phyloP scores from a whole-genome alignment of 2,113 vertebrate genomes.

The Lepisosteus osseus region DNA sequence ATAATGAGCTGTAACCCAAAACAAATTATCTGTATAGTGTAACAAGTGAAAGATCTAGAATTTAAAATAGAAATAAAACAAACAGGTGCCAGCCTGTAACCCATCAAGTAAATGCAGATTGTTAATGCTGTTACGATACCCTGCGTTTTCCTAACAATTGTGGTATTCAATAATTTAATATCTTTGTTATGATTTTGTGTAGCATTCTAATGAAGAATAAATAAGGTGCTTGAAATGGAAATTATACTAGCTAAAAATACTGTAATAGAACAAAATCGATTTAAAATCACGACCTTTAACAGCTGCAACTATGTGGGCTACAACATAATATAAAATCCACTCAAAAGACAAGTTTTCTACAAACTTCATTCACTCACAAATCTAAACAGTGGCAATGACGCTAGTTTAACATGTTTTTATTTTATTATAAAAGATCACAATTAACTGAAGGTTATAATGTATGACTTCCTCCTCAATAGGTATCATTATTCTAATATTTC shows the following conservation, averaged over 20 bases:
- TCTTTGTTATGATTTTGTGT: no score
- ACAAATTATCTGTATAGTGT: no score
- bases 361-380: neutral
- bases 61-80: no score
- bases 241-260: neutral
- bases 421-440: conserved; percentile 2
- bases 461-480: conserved; percentile 2
- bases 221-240: neutral
- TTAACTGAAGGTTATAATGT: neutral
- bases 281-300: neutral
- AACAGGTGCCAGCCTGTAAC: no score
- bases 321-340: neutral
- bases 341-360: neutral
- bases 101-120: no score
- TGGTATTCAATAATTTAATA: no score
- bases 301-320: neutral
- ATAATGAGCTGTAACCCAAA: no score
- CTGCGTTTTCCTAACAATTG: no score
- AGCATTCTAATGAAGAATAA: no score
- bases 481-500: neutral
- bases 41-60: no score
- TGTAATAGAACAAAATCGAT: neutral
- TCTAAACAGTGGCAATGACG: neutral
- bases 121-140: no score
- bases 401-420: neutral